Conservation (phyloP, 2,113 vertebrate species). For the Chloropsis cyanopogon region DNA sequence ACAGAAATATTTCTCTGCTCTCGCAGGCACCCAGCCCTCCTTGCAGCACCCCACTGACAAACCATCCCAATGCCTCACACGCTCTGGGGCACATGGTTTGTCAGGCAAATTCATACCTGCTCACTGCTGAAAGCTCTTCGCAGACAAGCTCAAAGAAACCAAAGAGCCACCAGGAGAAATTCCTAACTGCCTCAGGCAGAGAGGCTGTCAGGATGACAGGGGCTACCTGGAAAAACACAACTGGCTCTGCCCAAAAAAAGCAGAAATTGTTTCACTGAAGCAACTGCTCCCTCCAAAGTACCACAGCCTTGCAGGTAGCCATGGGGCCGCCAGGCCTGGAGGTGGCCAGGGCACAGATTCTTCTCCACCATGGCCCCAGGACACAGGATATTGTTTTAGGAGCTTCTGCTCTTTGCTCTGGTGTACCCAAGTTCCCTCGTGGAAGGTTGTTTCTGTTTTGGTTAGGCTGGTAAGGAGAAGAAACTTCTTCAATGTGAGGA, state of each 20-base stretch:
- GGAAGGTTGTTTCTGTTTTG: neutral
- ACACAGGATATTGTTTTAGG: neutral
- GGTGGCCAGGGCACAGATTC: neutral
- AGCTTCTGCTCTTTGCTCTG: neutral
- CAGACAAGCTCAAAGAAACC: neutral
- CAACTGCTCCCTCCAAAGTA: neutral
- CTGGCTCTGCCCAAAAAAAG: neutral
- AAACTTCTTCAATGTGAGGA: neutral
- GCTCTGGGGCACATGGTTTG: neutral
- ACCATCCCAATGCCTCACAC: neutral
- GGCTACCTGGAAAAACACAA: neutral
- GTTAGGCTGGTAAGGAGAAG: neutral
- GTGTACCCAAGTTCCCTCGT: no score
- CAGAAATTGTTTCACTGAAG: neutral
- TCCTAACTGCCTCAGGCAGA: neutral
- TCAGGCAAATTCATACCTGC: neutral
- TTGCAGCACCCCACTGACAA: neutral
- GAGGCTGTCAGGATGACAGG: neutral
- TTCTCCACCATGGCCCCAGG: neutral
- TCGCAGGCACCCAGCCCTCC: fast-evolving
- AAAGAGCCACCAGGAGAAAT: neutral
- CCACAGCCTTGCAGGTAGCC: neutral
- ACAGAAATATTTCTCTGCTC: neutral
- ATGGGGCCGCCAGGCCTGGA: neutral
- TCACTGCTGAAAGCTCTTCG: neutral